Conservation (phyloP, 2,888 invertebrate genomes). For the Rhagonycha fulva region DNA sequence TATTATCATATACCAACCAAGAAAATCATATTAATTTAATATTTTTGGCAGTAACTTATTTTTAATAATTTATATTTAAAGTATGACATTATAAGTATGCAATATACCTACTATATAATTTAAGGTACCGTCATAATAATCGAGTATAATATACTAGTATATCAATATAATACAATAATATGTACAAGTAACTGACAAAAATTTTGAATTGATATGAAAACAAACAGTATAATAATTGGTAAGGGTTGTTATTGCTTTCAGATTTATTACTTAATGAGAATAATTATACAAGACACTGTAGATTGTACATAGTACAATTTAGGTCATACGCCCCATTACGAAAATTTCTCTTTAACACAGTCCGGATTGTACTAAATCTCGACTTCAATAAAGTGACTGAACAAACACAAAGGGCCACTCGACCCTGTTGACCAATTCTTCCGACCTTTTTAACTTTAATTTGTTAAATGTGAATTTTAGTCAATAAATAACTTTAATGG, state of each 20-base stretch:
- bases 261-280: conserved; percentile 21
- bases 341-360: conserved; percentile 15
- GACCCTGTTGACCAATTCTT: conserved; percentile 34
- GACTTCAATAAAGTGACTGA: conserved; percentile 25
- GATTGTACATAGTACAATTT: conserved; percentile 11
- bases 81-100: neutral
- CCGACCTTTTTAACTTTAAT: conserved; percentile 36
- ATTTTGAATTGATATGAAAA: neutral
- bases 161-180: neutral
- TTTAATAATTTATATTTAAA: too few relatives aligned
- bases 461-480: conserved; percentile 35
- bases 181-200: neutral
- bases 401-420: conserved; percentile 33
- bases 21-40: too few relatives aligned
- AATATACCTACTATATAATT: neutral
- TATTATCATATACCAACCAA: too few relatives aligned
- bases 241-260: neutral
- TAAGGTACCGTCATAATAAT: too few relatives aligned
- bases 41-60: too few relatives aligned
- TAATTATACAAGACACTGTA: conserved; percentile 3
- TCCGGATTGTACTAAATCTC: conserved; percentile 25
- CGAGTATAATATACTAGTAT: neutral
- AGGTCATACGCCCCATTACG: conserved; percentile 17
- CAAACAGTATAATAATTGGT: neutral
- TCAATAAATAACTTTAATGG: conserved; percentile 36